These are phyloP conservation scores for Bombyx mori DNA, from an alignment of 1,140 invertebrate species.

Conservation along the genomic window DNA sequence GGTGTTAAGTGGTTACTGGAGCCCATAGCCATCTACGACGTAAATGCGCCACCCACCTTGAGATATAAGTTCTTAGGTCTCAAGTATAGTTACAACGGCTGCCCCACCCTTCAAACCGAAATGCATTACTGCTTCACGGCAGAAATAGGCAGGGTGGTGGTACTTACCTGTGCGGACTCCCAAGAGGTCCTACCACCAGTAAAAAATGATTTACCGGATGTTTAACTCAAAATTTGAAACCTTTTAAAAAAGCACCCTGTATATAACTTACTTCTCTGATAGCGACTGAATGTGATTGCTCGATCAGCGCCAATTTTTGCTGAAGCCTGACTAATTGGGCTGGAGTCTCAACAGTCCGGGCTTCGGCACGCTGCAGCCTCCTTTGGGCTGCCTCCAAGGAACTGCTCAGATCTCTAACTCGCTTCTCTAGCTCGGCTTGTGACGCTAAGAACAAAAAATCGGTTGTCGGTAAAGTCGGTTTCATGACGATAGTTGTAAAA, in stretches of 20 bases:
- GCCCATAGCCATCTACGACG: no score
- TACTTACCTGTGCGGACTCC: no score
- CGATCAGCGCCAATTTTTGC: slow-evolving; percentile 79
- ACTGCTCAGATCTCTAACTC: slow-evolving; percentile 71
- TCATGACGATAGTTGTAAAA: background rate
- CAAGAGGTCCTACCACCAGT: no score
- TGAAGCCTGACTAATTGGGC: slow-evolving; percentile 78
- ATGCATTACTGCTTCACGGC: no score
- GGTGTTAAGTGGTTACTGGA: no score
- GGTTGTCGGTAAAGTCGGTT: background rate
- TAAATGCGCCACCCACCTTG: no score
- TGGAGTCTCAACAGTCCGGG: slow-evolving; percentile 70
- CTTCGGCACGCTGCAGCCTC: slow-evolving; percentile 74
- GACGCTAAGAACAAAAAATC: slow-evolving; percentile 26
- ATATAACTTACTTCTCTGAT: slow-evolving; percentile 72
- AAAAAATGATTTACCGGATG: no score
- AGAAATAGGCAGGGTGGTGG: no score
- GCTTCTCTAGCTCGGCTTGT: slow-evolving; percentile 56
- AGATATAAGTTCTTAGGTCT: no score
- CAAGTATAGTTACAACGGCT: no score
- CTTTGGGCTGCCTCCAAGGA: slow-evolving; percentile 77
- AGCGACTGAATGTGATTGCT: slow-evolving; percentile 78
- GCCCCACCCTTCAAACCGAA: no score
- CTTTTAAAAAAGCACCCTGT: background rate
- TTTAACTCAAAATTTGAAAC: no score